Percentiles rank a stretch among this genome's conserved stretches.
These are phyloP conservation scores for Drosophila eugracilis DNA, from an alignment of 1,140 invertebrate species.

Conservation along the genomic window DNA sequence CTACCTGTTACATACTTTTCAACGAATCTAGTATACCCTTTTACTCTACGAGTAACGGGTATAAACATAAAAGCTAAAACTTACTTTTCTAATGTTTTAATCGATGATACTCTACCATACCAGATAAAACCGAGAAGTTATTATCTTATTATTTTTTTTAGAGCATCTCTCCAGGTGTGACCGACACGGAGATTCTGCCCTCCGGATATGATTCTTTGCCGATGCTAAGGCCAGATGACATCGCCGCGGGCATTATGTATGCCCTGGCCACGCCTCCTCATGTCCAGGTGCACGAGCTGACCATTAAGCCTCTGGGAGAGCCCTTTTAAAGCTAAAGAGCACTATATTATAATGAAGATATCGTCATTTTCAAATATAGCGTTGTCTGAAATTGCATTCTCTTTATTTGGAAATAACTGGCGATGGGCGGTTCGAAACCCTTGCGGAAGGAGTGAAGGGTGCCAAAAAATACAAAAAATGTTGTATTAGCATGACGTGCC, in stretches of 20 bases:
- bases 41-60: too few relatives aligned
- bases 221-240: conserved; percentile 85
- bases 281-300: conserved; percentile 86
- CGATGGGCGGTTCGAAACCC: conserved; percentile 8
- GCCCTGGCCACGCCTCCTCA: conserved; percentile 86
- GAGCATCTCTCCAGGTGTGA: conserved; percentile 87
- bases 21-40: too few relatives aligned
- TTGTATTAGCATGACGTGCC: conserved; percentile 72
- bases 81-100: too few relatives aligned
- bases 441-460: conserved; percentile 49
- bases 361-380: conserved; percentile 11
- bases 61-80: too few relatives aligned
- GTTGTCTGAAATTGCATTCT: conserved; percentile 40
- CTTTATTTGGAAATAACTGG: conserved; percentile 61
- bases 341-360: background rate
- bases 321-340: conserved; percentile 40
- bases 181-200: conserved; percentile 86
- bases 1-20: too few relatives aligned
- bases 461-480: conserved; percentile 62
- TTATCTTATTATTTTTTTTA: conserved; percentile 48
- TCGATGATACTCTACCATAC: too few relatives aligned
- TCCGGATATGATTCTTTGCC: conserved; percentile 34
- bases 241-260: conserved; percentile 87
- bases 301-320: conserved; percentile 78
- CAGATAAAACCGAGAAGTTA: too few relatives aligned